A percentile compares a stretch with the other conserved stretches of the same genome.
These are phyloP conservation scores for Limnephilus rhombicus DNA, from an alignment of 2,888 invertebrate genomes.

Conservation along the genomic window DNA sequence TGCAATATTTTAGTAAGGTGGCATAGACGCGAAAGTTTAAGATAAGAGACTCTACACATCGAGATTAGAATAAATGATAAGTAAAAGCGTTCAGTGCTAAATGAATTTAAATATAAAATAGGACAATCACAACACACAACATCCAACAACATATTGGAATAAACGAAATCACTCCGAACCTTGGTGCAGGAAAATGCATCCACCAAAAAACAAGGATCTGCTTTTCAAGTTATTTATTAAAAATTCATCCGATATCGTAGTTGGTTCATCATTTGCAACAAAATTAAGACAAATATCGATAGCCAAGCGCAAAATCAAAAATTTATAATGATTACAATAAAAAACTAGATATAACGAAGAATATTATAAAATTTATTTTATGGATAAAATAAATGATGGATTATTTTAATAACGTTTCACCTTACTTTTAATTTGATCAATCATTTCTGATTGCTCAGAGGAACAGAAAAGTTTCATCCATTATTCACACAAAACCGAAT, in stretches of 20 bases:
- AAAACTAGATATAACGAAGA: background rate
- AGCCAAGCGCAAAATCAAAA: background rate
- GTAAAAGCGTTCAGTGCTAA: too few species aligned
- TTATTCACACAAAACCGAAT: conserved; percentile 34
- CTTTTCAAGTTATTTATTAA: background rate
- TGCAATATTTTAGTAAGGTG: too few species aligned
- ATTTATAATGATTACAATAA: background rate
- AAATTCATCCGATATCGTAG: background rate
- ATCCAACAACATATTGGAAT: too few species aligned
- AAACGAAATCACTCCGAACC: too few species aligned
- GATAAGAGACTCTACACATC: too few species aligned
- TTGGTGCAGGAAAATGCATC: background rate
- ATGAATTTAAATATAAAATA: too few species aligned
- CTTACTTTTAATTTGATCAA: conserved; percentile 46
- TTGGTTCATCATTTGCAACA: background rate
- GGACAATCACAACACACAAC: too few species aligned
- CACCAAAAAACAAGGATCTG: background rate
- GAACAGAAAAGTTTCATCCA: background rate
- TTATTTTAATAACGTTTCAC: background rate
- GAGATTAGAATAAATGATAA: too few species aligned
- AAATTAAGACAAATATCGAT: background rate
- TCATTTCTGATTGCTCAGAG: conserved; percentile 28
- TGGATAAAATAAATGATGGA: background rate
- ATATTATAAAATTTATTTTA: background rate
- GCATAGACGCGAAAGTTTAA: too few species aligned